Percentiles rank a stretch among this genome's conserved stretches.
Conservation (phyloP, 2,797 vertebrate species). For the Ispidina picta region DNA sequence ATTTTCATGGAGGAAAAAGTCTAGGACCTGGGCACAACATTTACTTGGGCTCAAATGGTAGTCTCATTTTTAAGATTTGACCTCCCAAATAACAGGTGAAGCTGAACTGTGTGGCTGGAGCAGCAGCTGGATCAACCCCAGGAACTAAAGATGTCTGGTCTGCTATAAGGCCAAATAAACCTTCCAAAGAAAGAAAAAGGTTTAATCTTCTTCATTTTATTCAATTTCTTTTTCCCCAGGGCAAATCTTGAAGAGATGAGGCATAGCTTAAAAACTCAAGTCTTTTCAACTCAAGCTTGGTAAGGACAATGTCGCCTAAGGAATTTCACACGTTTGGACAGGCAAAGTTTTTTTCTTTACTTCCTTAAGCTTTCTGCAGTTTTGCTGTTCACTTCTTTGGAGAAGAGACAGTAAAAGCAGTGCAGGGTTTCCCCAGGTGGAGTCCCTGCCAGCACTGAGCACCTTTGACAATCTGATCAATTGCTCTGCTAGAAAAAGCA, state of each 20-base stretch:
- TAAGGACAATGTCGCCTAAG: neutral
- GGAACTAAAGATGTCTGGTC: conserved; percentile 42
- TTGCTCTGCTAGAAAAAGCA: neutral
- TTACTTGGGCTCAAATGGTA: neutral
- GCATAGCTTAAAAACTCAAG: conserved; percentile 11
- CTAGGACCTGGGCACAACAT: neutral
- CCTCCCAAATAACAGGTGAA: neutral
- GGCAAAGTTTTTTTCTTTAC: neutral
- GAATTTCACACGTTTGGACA: conserved; percentile 38
- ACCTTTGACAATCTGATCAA: neutral
- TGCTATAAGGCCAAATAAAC: conserved; percentile 52
- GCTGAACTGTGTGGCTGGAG: neutral
- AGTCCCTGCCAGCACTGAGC: neutral
- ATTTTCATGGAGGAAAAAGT: neutral
- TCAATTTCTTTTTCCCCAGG: neutral
- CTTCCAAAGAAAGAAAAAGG: conserved; percentile 29
- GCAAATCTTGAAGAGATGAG: conserved; percentile 28
- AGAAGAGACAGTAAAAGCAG: neutral
- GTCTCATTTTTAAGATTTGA: neutral
- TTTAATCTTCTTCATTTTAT: conserved; percentile 12
- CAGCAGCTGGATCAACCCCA: neutral
- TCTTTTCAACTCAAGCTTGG: conserved; percentile 15
- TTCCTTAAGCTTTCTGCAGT: neutral
- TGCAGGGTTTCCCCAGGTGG: neutral
- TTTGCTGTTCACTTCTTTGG: neutral